Evolutionary conservation across 2,888 invertebrate species (phyloP).

Genomic region (Anarsia innoxiella): DNA sequence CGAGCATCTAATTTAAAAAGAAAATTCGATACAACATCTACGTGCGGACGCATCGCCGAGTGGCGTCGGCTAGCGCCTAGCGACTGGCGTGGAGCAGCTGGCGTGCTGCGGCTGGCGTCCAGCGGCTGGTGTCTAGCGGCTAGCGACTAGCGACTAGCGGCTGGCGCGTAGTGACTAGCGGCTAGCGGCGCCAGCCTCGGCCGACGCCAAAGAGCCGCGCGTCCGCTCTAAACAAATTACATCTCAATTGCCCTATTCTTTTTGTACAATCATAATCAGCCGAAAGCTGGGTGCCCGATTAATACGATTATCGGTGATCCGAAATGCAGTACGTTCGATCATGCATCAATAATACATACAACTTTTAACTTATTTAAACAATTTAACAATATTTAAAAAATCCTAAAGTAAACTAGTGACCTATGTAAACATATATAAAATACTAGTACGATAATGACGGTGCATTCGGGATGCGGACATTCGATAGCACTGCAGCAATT

Average conservation of each 20-base stretch:
- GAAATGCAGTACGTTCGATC: constrained; percentile 63
- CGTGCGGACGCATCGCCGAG: constrained; percentile 35
- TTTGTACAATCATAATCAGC: constrained; percentile 71
- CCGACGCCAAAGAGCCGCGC: constrained; percentile 14
- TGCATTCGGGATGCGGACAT: constrained; percentile 48
- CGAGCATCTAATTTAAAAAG: constrained; percentile 66
- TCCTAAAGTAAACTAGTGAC: constrained; percentile 67
- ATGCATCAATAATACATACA: constrained; percentile 67
- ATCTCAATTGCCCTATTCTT: constrained; percentile 54
- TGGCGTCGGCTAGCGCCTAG: constrained; percentile 13
- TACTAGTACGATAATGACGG: constrained; percentile 49
- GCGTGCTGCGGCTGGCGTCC: no score
- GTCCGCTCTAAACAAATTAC: constrained; percentile 53
- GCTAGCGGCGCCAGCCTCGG: constrained; percentile 7
- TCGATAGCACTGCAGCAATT: constrained; percentile 36
- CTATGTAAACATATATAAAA: constrained; percentile 62
- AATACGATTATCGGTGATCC: constrained; percentile 58
- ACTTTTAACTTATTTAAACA: constrained; percentile 71
- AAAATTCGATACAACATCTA: constrained; percentile 63
- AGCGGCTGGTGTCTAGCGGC: no score
- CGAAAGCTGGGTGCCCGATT: constrained; percentile 64
- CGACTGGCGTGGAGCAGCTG: no score
- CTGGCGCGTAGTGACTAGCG: not conserved
- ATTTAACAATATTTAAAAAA: constrained; percentile 70
- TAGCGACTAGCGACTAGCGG: not conserved